phyloP scores from a whole-genome alignment of 1,140 invertebrate genomes.

The Homalodisca vitripennis region DNA sequence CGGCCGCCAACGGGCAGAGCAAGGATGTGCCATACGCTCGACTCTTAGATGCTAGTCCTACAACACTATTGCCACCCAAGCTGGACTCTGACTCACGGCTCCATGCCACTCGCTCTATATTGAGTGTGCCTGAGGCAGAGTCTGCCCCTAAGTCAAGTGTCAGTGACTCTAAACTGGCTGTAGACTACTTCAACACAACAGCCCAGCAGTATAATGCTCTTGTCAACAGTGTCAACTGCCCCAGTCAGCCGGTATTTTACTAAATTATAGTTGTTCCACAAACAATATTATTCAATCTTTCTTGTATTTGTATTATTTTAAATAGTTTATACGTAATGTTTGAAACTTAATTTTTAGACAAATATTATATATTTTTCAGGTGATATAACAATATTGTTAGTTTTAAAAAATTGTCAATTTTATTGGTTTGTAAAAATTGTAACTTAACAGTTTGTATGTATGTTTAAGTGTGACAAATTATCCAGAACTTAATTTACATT shows the following conservation, averaged over 20 bases:
- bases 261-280: too few relatives aligned
- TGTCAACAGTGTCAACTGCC: conserved; percentile 34
- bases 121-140: conserved; percentile 55
- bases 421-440: too few relatives aligned
- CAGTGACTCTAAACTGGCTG: conserved; percentile 78
- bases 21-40: conserved; percentile 77
- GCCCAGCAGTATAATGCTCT: conserved; percentile 44
- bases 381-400: too few relatives aligned
- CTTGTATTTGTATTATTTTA: too few relatives aligned
- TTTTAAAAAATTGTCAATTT: too few relatives aligned
- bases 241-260: not conserved
- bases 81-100: conserved; percentile 75
- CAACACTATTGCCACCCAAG: conserved; percentile 57
- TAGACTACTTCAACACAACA: conserved; percentile 60
- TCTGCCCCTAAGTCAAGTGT: conserved; percentile 63
- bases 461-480: too few relatives aligned
- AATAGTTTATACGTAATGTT: too few relatives aligned
- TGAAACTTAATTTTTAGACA: too few relatives aligned
- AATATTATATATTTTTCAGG: too few relatives aligned
- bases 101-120: conserved; percentile 61
- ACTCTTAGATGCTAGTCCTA: conserved; percentile 65
- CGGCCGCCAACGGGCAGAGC: conserved; percentile 43
- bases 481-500: too few relatives aligned
- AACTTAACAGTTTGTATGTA: too few relatives aligned
- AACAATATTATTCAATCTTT: too few relatives aligned